phyloP scores from a whole-genome alignment of 92 coral and sea anemone genomes.

The Metridium senile region DNA sequence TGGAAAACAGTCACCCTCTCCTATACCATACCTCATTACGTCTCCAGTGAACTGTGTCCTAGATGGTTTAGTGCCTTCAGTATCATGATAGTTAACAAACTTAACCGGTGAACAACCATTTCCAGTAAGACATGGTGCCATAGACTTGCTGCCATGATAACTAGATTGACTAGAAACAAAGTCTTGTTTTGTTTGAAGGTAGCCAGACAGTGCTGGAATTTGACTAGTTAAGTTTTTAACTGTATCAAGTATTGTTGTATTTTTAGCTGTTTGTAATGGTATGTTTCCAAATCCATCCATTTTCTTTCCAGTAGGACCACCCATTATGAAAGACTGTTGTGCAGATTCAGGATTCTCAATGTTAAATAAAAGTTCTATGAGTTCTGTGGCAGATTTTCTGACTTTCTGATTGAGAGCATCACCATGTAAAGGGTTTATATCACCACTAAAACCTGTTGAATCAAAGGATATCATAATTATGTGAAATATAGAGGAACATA shows the following conservation, averaged over 20 bases:
- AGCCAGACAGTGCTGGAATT: slow-evolving; percentile 19
- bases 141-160: slow-evolving; percentile 3
- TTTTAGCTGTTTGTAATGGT: slow-evolving; percentile 23
- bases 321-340: slow-evolving; percentile 53
- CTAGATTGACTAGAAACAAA: not conserved
- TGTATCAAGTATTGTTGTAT: slow-evolving; percentile 13
- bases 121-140: not conserved
- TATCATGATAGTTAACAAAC: slow-evolving; percentile 39
- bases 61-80: not conserved
- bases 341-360: slow-evolving; percentile 81
- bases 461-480: no score
- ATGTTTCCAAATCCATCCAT: slow-evolving; percentile 90
- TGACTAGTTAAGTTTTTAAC: slow-evolving; percentile 17
- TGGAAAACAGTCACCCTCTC: no score
- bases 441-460: slow-evolving; percentile 72
- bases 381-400: slow-evolving; percentile 75
- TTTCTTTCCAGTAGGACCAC: slow-evolving; percentile 72
- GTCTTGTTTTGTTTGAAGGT: slow-evolving; percentile 8
- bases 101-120: slow-evolving; percentile 18
- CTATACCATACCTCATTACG: not conserved
- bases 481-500: no score
- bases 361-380: slow-evolving; percentile 82
- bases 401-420: slow-evolving; percentile 92
- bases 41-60: not conserved
- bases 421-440: slow-evolving; percentile 71